Percentiles rank a stretch among this genome's conserved stretches.
These are phyloP conservation scores for Etheostoma spectabile DNA, from an alignment of 2,113 vertebrate genomes.

Conservation along the genomic window DNA sequence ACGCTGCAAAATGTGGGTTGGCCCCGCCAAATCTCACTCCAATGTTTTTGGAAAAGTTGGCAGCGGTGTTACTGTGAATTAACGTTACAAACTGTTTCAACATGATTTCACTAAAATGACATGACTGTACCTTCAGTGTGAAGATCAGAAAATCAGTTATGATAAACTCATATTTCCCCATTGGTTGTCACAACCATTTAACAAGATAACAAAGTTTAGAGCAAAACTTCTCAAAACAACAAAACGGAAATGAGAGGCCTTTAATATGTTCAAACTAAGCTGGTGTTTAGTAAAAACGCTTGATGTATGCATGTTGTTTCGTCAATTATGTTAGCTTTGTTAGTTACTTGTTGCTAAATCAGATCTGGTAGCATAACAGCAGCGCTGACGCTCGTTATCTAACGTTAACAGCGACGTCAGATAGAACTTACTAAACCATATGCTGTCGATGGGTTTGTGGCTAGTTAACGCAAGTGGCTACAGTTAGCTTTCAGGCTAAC, in stretches of 20 bases:
- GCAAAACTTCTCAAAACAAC: not conserved
- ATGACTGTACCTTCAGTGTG: not conserved
- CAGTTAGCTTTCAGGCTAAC: constrained; percentile 65
- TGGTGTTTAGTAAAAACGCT: not conserved
- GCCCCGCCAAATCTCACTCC: too few relatives aligned
- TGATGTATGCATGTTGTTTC: not conserved
- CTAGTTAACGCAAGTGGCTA: constrained; percentile 47
- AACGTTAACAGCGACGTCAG: constrained; percentile 58
- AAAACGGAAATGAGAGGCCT: not conserved
- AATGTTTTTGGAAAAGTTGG: too few relatives aligned
- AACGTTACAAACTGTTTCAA: not conserved
- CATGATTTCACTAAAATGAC: not conserved
- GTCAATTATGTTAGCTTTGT: not conserved
- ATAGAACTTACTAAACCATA: constrained; percentile 7
- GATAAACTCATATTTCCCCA: not conserved
- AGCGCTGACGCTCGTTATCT: constrained; percentile 54
- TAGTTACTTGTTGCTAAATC: not conserved
- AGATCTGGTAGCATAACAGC: constrained; percentile 6
- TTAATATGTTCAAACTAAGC: not conserved
- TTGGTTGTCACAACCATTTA: not conserved
- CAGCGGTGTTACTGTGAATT: too few relatives aligned
- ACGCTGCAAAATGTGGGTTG: too few relatives aligned
- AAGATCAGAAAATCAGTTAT: not conserved
- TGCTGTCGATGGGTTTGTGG: constrained; percentile 16
- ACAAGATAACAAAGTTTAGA: not conserved